Evolutionary conservation across 2,888 invertebrate genomes (phyloP).

Genomic region (Noctua pronuba): DNA sequence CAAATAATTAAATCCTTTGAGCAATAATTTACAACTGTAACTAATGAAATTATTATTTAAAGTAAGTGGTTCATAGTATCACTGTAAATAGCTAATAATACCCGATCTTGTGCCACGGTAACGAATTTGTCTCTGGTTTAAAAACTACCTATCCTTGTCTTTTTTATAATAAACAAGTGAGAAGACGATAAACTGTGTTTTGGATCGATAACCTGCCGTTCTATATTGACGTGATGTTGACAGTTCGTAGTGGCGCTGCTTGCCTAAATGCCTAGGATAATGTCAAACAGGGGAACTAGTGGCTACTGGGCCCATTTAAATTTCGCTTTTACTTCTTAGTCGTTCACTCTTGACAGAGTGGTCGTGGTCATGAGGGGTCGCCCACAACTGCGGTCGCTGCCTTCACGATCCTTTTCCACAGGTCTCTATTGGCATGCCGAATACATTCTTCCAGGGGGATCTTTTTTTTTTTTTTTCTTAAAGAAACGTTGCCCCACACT

Average conservation of each 20-base stretch:
- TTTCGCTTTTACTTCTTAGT: no score
- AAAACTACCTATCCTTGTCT: not conserved
- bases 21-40: not conserved
- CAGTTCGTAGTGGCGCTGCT: slow-evolving; percentile 8
- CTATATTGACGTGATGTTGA: slow-evolving; percentile 12
- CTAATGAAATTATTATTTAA: not conserved
- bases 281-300: not conserved
- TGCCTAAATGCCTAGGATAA: not conserved
- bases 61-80: not conserved
- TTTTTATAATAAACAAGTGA: slow-evolving; percentile 18
- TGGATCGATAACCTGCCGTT: slow-evolving; percentile 33
- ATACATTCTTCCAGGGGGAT: no score
- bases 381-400: no score
- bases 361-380: no score
- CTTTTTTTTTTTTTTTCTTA: no score
- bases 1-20: not conserved
- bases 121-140: slow-evolving; percentile 12
- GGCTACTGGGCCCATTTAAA: no score
- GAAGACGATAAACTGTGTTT: slow-evolving; percentile 3
- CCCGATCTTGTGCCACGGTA: no score
- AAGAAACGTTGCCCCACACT: no score
- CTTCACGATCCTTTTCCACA: no score
- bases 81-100: not conserved
- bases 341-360: no score
- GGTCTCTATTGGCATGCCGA: no score